Conservation (phyloP, 2,797 vertebrate species). For the Arnoldichthys spilopterus region DNA sequence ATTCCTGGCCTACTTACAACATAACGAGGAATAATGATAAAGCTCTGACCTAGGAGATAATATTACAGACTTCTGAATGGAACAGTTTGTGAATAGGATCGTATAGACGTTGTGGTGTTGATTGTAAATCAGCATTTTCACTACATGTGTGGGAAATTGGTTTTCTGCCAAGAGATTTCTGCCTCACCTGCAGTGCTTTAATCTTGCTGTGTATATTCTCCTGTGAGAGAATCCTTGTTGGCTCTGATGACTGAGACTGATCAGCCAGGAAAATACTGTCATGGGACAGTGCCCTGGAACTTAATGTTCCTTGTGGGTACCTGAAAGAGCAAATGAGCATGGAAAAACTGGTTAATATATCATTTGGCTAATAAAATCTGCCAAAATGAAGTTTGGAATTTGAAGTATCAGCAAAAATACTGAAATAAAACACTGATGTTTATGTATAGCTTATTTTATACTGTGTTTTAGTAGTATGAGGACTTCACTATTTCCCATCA, state of each 20-base stretch:
- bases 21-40: background rate
- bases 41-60: background rate
- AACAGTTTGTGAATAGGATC: background rate
- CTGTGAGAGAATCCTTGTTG: slow-evolving; percentile 84
- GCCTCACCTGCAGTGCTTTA: slow-evolving; percentile 84
- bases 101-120: background rate
- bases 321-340: slow-evolving; percentile 63
- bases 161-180: background rate
- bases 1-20: background rate
- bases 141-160: background rate
- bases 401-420: too few species aligned
- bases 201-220: slow-evolving; percentile 85
- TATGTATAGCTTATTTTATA: too few species aligned
- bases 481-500: too few species aligned
- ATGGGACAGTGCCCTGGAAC: slow-evolving; percentile 86
- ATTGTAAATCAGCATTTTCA: background rate
- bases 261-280: slow-evolving; percentile 90
- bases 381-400: too few species aligned
- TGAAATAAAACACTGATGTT: too few species aligned
- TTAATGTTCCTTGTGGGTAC: slow-evolving; percentile 72
- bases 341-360: background rate
- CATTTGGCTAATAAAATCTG: background rate
- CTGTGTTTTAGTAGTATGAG: too few species aligned
- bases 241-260: slow-evolving; percentile 72
- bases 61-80: background rate